These are phyloP conservation scores for Callopanchax toddi DNA, from an alignment of 2,113 vertebrate species.

Conservation along the genomic window DNA sequence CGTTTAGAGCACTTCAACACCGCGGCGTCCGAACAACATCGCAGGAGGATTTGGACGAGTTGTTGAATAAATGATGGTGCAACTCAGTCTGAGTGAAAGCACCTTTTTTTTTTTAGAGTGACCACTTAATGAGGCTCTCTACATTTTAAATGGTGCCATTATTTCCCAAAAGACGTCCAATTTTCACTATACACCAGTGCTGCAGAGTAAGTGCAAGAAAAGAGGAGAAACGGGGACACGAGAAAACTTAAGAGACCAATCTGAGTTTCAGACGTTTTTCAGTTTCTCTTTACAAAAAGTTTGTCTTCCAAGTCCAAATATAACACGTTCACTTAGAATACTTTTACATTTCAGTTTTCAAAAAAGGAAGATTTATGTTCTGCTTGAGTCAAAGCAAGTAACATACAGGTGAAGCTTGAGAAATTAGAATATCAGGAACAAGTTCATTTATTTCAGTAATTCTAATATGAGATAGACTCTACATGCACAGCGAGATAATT, in stretches of 20 bases:
- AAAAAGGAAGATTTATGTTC: too few species aligned
- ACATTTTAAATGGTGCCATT: not conserved
- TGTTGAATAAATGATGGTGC: not conserved
- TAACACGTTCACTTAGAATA: too few species aligned
- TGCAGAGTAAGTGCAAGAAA: not conserved
- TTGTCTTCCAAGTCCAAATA: not conserved
- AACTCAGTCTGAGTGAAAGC: conserved; percentile 1
- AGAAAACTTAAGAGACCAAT: not conserved
- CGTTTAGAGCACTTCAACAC: not conserved
- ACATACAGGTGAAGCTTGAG: too few species aligned
- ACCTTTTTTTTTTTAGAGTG: not conserved
- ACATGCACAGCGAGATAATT: too few species aligned
- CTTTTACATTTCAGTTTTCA: too few species aligned
- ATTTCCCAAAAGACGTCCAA: not conserved
- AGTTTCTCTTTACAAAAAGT: not conserved
- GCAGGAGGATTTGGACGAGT: not conserved
- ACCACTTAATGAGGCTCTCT: not conserved
- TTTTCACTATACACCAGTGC: not conserved
- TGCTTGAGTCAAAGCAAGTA: too few species aligned
- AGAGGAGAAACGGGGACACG: not conserved
- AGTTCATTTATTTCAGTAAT: too few species aligned
- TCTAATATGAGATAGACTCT: too few species aligned
- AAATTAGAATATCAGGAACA: too few species aligned
- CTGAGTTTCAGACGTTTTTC: not conserved
- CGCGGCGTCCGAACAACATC: not conserved